Base-by-base conservation (phyloP, 2,888 invertebrate species). In the Caenorhabditis wallacei region DNA sequence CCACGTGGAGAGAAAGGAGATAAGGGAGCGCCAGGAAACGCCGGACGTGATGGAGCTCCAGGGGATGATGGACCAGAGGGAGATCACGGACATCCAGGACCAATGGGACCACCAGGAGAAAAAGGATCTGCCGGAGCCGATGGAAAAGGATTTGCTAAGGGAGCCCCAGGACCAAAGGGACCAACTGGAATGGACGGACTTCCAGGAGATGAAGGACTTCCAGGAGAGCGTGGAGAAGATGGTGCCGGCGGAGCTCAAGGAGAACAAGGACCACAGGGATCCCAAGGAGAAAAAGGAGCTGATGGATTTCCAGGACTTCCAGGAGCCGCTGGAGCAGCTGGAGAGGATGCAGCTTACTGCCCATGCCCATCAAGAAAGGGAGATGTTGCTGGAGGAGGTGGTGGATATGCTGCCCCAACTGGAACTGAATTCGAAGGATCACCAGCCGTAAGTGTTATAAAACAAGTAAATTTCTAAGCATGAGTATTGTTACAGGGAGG, bases 171-270 rank as follows among this genome's bases (percentile, higher is more conserved):
- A 78, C 86, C 87, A 43, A 84, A 88, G 78, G 89, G 90, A 74
- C 86, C 86, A 53, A 59, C 88, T 20, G 90, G 90, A 72, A 84
- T 81, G 80, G 76, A 85, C 24, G 90, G 90, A 20, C 69, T 85
- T 35, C 80, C 76, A 22, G 90, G 90, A 85, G 90, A 90, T 40
- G 90, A 90, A 74, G 90, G 90, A 72, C 84, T 86, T 57, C 90
- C 90, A 57, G 91, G 91, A 71, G 90, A 89, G 54, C 80, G 91
- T 48, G 91, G 91, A 76, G 90, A 90, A 10, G 91, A 91, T 64
- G 89, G 88, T n/a, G 40, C 84, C 10, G 83, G 84, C 10, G 90
- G 90, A 59, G 74, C 82, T 26, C 86, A 80, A 59, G 90, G 90
- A 64, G 87, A 82, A 18, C 76, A 76, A 37, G 89, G 89, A 68